phyloP scores from a whole-genome alignment of 2,113 vertebrate species.

The Chelonoidis abingdonii region DNA sequence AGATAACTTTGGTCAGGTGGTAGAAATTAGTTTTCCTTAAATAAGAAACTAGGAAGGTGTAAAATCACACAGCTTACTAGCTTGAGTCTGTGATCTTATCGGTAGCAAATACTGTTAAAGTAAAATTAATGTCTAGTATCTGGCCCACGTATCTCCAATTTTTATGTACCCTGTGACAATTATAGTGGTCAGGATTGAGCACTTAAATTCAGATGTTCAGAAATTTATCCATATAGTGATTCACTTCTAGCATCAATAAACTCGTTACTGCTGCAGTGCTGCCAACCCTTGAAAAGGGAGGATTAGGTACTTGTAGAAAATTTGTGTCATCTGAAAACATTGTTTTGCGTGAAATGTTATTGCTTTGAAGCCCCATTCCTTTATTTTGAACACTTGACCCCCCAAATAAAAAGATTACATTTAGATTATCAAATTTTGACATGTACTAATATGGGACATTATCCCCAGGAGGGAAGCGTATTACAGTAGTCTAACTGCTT shows the following conservation, averaged over 20 bases:
- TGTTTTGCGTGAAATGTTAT: neutral
- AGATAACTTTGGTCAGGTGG: constrained; percentile 27
- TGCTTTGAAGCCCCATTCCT: neutral
- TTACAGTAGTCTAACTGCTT: neutral
- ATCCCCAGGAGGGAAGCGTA: constrained; percentile 19
- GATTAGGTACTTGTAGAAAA: neutral
- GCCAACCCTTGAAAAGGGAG: neutral
- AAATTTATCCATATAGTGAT: neutral
- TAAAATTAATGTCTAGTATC: constrained; percentile 33
- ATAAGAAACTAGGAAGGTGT: constrained; percentile 29
- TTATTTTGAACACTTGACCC: constrained; percentile 32
- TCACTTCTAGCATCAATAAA: neutral
- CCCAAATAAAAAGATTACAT: neutral
- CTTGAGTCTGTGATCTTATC: constrained; percentile 47
- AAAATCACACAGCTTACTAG: constrained; percentile 49
- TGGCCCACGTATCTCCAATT: neutral
- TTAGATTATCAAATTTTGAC: constrained; percentile 28
- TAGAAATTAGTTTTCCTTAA: constrained; percentile 60
- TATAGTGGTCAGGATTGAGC: neutral
- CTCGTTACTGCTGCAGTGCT: neutral
- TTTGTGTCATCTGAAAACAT: neutral
- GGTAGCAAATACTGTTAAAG: constrained; percentile 21
- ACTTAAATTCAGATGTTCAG: neutral
- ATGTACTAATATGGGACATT: constrained; percentile 38
- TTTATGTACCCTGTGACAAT: neutral